Evolutionary conservation across 2,797 vertebrate species (phyloP).

Genomic region (Aplochiton taeniatus): DNA sequence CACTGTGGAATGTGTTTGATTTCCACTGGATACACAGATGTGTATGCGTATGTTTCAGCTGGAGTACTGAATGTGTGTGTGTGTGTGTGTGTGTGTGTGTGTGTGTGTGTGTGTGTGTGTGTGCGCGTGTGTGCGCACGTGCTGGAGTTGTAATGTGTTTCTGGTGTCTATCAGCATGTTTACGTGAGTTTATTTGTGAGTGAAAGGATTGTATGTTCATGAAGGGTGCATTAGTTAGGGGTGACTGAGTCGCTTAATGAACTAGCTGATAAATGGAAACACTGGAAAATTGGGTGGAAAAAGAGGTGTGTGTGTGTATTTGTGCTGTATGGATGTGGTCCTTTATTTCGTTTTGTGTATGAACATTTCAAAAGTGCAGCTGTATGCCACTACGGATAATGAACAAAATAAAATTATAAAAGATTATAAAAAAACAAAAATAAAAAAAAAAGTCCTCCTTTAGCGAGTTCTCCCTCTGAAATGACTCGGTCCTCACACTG

Average conservation of each 20-base stretch:
- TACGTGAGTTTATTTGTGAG: not conserved
- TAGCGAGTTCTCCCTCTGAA: too few relatives aligned
- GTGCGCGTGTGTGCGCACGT: not conserved
- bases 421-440: too few relatives aligned
- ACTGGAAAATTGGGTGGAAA: conserved; percentile 1
- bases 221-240: not conserved
- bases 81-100: not conserved
- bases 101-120: not conserved
- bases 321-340: not conserved
- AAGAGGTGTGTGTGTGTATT: not conserved
- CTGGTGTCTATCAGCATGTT: not conserved
- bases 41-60: too few relatives aligned
- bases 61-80: too few relatives aligned
- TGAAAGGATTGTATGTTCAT: too few relatives aligned
- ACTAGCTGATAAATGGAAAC: conserved; percentile 48
- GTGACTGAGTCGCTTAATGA: conserved; percentile 33
- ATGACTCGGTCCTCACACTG: too few relatives aligned
- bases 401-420: too few relatives aligned
- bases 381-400: too few relatives aligned
- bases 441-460: too few relatives aligned
- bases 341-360: not conserved
- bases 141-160: not conserved
- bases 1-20: too few relatives aligned
- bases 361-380: too few relatives aligned
- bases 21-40: too few relatives aligned